Evolutionary conservation across 2,888 invertebrate genomes (phyloP), one percentile per base, ranked within the genome.

Genomic region (Cephus pygmeus): DNA sequence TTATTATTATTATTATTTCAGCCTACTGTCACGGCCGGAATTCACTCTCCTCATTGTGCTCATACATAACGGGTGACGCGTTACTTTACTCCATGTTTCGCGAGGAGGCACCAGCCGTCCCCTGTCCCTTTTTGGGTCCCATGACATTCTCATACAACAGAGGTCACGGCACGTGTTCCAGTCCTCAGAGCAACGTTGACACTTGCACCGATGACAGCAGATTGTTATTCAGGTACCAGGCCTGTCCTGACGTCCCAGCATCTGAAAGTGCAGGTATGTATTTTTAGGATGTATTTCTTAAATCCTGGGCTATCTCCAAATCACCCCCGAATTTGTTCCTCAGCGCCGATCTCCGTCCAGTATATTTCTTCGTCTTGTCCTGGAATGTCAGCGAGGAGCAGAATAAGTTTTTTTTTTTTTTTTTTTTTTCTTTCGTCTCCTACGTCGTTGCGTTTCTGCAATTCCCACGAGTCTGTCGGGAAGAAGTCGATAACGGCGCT

Each of bases 131-230:
- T 90, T 93, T 94, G 79, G 98, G 97, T 78, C 97, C 98, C 30
- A 98, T 97, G 92, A 96, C 97, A 80, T 98, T 98, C 92, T 96
- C 97, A 77, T 98, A 98, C 92, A 97, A 97, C 92, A 94, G 97
- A 80, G 98, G 97, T 4, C 96, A 97, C 88, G 97, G 97, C 33
- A 97, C 97, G 90, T 98, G 98, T 92, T 95, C 95, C 84, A 95
- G 95, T 87, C 98, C 98, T 0, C 95, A 96, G 76, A 98, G 98
- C 75, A 97, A 97, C 85, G 97, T 98, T 86, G 98, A 98, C 92
- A 96, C 97, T 88, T 98, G 98, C 92, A 98, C 98, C 1, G 98
- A 98, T 91, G 97, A 98, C 88, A 97, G 97, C 83, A 94, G 97
- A 84, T 93, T 98, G 77, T 94, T 98, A 84, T 95, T 98, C 89